A percentile compares a stretch with the other conserved stretches of the same genome.
Evolutionary conservation across 2,113 vertebrate species (phyloP).

Genomic region (Datnioides undecimradiatus): DNA sequence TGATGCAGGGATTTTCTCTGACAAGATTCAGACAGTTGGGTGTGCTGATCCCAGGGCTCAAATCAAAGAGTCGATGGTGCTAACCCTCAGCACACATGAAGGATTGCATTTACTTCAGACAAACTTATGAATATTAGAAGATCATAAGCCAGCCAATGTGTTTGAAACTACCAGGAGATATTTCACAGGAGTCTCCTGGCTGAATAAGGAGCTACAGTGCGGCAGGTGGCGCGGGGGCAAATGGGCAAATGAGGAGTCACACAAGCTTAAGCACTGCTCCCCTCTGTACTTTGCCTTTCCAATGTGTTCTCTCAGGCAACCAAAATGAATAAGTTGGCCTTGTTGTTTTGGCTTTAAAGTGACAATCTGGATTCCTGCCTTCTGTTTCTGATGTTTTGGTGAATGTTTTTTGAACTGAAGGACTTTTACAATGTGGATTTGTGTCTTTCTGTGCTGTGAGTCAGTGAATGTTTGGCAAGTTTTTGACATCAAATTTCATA

Average conservation of each 20-base stretch:
- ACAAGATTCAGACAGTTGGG: no score
- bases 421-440: neutral
- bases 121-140: neutral
- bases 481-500: neutral
- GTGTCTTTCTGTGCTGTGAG: neutral
- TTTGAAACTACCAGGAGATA: conserved; percentile 4
- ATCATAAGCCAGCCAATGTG: conserved; percentile 4
- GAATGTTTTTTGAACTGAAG: neutral
- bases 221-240: conserved; percentile 9
- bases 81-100: neutral
- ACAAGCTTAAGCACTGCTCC: neutral
- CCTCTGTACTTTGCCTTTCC: neutral
- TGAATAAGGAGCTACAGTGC: conserved; percentile 28
- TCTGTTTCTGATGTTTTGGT: neutral
- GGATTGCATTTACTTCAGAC: neutral
- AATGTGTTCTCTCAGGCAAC: neutral
- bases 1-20: neutral
- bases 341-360: neutral
- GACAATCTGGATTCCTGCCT: neutral
- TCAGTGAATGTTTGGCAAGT: conserved; percentile 1
- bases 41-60: no score
- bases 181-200: conserved; percentile 14
- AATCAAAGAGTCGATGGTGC: no score
- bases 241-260: neutral
- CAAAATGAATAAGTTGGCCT: neutral